A percentile compares a stretch with the other conserved stretches of the same genome.
Conservation (phyloP, 2,888 invertebrate species). For the Busseola fusca region DNA sequence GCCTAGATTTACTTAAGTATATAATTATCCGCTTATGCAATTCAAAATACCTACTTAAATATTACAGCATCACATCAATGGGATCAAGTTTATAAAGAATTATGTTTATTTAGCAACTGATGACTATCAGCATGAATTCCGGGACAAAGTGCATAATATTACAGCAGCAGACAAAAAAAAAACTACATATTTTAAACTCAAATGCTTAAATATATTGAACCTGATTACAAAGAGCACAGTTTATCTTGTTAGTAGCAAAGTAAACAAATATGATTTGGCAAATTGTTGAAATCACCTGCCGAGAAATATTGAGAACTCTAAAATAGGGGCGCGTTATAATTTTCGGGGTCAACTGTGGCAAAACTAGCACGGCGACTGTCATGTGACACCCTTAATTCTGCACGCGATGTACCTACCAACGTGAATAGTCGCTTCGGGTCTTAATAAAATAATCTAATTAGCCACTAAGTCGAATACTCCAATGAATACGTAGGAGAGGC, state of each 20-base stretch:
- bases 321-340: conserved; percentile 37
- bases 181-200: background rate
- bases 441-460: conserved; percentile 51
- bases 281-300: background rate
- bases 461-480: conserved; percentile 20
- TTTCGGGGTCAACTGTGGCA: conserved; percentile 38
- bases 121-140: background rate
- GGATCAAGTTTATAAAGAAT: conserved; percentile 25
- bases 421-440: conserved; percentile 32
- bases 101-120: background rate
- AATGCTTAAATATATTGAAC: background rate
- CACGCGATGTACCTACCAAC: conserved; percentile 49
- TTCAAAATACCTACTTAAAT: conserved; percentile 28
- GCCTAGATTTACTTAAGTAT: conserved; percentile 13
- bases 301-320: conserved; percentile 8
- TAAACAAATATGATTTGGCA: conserved; percentile 4
- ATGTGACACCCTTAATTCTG: conserved; percentile 50
- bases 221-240: background rate
- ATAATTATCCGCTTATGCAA: conserved; percentile 35
- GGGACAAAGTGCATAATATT: background rate
- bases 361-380: conserved; percentile 44
- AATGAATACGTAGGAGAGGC: conserved; percentile 14
- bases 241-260: background rate
- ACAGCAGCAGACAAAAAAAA: background rate
- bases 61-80: conserved; percentile 21